Base-by-base conservation (phyloP, 2,888 invertebrate species). In the Callosobruchus maculatus region DNA sequence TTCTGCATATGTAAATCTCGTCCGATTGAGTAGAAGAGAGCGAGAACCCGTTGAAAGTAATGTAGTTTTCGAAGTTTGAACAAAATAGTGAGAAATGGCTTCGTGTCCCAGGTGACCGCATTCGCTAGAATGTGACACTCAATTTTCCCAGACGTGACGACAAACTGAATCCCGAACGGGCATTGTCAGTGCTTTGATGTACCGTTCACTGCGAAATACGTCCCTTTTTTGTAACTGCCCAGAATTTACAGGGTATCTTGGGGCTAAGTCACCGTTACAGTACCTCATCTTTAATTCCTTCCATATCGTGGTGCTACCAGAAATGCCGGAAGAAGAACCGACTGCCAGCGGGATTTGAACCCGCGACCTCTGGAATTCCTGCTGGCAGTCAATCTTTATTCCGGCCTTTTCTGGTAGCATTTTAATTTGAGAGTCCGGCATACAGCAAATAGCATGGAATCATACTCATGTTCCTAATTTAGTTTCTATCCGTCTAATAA, bases 41-140 rank as follows among this genome's bases (percentile, higher is more conserved):
- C 49, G 49, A 13, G 18, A 5, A 18, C 49, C 49, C 49, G 49
- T 49, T 49, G 49, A 18, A 49, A 49, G 49, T 68, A 68, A 68
- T 68, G 68, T 20, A 68, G 68, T 68, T 68, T 68, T 22, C 68
- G 21, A 21, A 49, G 49, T 49, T 49, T 49, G 49, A 49, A 68
- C 22, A 22, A 68, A 73, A 73, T 74, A 72, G 74, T 49, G 21
- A 69, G 73, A 71, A 74, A 74, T 74, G 74, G 74, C 68, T 68
- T 68, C 73, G 74, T n/a, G 71, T 77, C 77, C 77, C 77, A 74
- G 75, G 77, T 77, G 77, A 75, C 74, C 75, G 69, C 71, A 75
- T 73, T 74, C 75, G 72, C 77, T 77, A 74, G 74, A 72, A 76
- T 74, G 71, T 75, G 73, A 77, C 77, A 77, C 77, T 77, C 75